Base-by-base conservation (phyloP, 2,797 vertebrate species). In the Ambastaia sidthimunki region DNA sequence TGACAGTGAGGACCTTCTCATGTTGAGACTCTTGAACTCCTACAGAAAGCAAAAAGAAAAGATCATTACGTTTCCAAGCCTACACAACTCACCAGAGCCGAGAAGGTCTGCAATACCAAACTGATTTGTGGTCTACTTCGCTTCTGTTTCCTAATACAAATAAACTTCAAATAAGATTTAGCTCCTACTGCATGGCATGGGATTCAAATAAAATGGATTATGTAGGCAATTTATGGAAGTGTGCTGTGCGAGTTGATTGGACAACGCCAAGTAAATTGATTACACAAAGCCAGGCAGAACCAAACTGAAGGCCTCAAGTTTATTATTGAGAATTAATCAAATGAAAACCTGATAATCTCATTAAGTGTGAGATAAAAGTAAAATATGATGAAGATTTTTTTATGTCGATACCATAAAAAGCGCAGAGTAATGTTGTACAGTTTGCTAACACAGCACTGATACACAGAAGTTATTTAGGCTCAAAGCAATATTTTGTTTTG, bases 11-110 rank as follows among this genome's bases (percentile, higher is more conserved):
- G 86, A 97, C 89, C 93, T 97, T 98, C 92, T 99, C 97, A 92
- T 97, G 95, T 86, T 96, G 95, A 82, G 96, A 95, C 87, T 98
- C 95, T 86, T 99, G 96, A 50, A 99, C 98, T 83, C 97, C 98
- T 99, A 71, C n/a, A 89, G 68, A 86, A 65, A 3, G 84, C 0
- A 80, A 59, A 23, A 28, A 25, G 55, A 71, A 13, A 41, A 10
- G 48, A 34, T 60, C 11, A 63, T 71, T 31, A 21, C 1, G 7
- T 18, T 37, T 66, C 10, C 31, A 9, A 69, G 28, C 5, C 10
- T 68, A 16, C 19, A 57, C 28, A 67, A 37, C 55, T 34, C 37
- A 31, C 11, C 18, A 78, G 3, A 9, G 41, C 5, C 0, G 55
- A 78, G 47, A 25, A 48, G 0, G 2, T 47, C 6, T 23, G 28